Percentiles rank a stretch among this genome's conserved stretches.
Conservation (phyloP, 2,888 invertebrate genomes). For the Monochamus alternatus region DNA sequence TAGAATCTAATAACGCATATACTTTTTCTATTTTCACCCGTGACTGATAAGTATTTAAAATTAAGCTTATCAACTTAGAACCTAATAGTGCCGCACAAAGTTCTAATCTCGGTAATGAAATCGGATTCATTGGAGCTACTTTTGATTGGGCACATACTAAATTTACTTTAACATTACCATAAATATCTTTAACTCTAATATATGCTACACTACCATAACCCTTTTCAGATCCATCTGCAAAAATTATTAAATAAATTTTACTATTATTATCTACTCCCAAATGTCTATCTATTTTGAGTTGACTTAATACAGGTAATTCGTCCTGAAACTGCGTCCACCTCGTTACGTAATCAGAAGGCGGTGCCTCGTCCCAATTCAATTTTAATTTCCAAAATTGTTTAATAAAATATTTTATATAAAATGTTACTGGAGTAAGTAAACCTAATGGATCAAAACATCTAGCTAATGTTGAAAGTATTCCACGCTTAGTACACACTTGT, state of each 20-base stretch:
- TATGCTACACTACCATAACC: neutral
- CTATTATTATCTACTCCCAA: neutral
- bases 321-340: neutral
- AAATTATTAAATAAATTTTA: neutral
- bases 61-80: too few species aligned
- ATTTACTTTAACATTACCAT: too few species aligned
- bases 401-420: constrained; percentile 15
- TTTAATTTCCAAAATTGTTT: constrained; percentile 14
- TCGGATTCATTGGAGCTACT: too few species aligned
- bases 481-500: constrained; percentile 2
- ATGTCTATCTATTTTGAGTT: constrained; percentile 13
- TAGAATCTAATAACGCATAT: too few species aligned
- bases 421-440: constrained; percentile 2
- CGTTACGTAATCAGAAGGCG: neutral
- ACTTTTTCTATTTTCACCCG: too few species aligned
- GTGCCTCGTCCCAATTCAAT: constrained; percentile 4
- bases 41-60: too few species aligned
- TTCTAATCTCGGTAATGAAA: too few species aligned
- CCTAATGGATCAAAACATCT: constrained; percentile 5
- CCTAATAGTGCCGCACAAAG: too few species aligned
- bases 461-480: constrained; percentile 7
- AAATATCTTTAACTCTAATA: neutral
- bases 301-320: neutral
- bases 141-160: too few species aligned
- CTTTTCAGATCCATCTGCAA: constrained; percentile 10